Evolutionary conservation across 2,797 vertebrate species (phyloP), one percentile per base, ranked within the genome.

Genomic region (Allobates femoralis): DNA sequence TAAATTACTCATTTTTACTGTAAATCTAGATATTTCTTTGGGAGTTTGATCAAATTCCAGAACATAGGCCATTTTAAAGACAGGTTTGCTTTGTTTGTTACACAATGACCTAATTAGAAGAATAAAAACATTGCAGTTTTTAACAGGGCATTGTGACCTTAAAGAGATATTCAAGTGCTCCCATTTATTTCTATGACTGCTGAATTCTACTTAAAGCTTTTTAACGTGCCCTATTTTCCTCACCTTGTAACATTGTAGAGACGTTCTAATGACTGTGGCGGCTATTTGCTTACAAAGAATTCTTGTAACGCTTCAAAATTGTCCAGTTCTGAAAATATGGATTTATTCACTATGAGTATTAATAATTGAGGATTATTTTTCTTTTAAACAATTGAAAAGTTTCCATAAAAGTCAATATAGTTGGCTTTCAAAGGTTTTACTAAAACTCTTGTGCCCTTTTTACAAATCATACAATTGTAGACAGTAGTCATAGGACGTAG

Each of bases 21-120:
- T 53, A 53, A 18, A 53, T 53, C 51, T 53, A 21, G 26, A 5
- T 64, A 64, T 64, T 64, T n/a, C n/a, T 23, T 26, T 26, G 19
- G 18, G 5, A 51, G 19, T 76, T 55, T 81, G 30, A 34, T 23
- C 19, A 50, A 32, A 73, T 71, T 16, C 62, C n/a, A 26, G 62
- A 64, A 30, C 60, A 77, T 82, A 66, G 82, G 41, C 11, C 71
- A 37, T 3, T 71, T 78, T 60, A 56, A 32, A 26, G 26, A 46
- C 50, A 83, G 74, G 21, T 69, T 46, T 76, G 41, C 32, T 82
- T 62, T 46, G 28, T 78, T 83, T n/a, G 83, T 34, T 23, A 37
- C 28, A 73, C 71, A 79, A 50, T 79, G 74, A 87, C 62, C 73
- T 83, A 83, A 82, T 66, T 82, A 82, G 56, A 81, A 28, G n/a